Evolutionary conservation across 2,888 invertebrate genomes (phyloP), one percentile per base, ranked within the genome.

Genomic region (Mongoloraphidia duomilia): DNA sequence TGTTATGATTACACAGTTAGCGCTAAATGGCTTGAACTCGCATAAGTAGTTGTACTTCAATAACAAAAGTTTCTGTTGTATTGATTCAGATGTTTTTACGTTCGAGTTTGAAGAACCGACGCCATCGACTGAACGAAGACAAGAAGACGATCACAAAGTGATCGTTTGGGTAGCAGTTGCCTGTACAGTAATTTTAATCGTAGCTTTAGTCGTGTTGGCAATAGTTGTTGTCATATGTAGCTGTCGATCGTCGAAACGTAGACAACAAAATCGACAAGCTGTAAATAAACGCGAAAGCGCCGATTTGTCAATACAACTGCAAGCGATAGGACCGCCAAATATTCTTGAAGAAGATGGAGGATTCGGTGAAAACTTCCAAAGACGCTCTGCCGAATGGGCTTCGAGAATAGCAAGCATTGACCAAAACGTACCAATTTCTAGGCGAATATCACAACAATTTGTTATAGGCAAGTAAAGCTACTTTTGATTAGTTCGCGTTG

Each of bases 321-420:
- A 48, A 57, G 52, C 44, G 53, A 57, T 52, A 65, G 65, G 56
- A 61, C 63, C 41, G 11, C 62, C 63, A n/a, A 66, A 67, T 38
- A 65, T 67, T 40, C 58, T 63, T 42, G 67, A 67, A 52, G 59
- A 66, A 43, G 68, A 68, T 50, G 66, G 63, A 17, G 68, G 68
- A 13, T 69, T 69, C 53, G 66, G 65, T 17, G 66, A 67, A 46
- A 66, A 64, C 10, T 69, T 69, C 53, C 67, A 67, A 36, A 54
- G 68, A 47, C 57, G 68, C 47, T 66, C 66, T 52, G 63, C 66
- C 17, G 63, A 67, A 53, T 67, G 66, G 53, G 34, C 45, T 10
- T 47, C 49, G 10, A 34, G 52, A 26, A 44, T 41, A 11, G 43
- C 48, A 1, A 59, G 68, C 50, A 65, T 66, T 11, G 67, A 67